Percentiles rank a stretch among this genome's conserved stretches.
These are phyloP conservation scores for Proctacanthus coquilletti DNA, from an alignment of 1,140 invertebrate species.

Conservation along the genomic window DNA sequence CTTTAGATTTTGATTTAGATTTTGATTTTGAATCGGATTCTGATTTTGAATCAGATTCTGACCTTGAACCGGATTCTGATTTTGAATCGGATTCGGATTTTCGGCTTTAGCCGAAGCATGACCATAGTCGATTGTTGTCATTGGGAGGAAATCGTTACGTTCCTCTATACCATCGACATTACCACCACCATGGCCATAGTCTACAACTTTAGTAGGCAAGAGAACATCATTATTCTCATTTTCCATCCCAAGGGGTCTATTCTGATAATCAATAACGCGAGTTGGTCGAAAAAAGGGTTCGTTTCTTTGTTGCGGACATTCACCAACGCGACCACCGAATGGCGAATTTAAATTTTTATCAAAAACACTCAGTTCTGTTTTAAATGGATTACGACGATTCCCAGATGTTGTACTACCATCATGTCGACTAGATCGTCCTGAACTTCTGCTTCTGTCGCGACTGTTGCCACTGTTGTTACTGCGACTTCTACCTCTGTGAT, in stretches of 20 bases:
- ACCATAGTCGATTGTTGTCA: conserved; percentile 43
- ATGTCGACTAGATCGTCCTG: neutral
- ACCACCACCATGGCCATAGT: conserved; percentile 43
- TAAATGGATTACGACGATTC: neutral
- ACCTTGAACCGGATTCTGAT: neutral
- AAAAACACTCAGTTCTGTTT: neutral
- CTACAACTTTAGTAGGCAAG: conserved; percentile 44
- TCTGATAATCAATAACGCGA: conserved; percentile 27
- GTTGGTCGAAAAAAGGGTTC: conserved; percentile 15
- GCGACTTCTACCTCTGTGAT: neutral
- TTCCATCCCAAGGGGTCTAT: conserved; percentile 4
- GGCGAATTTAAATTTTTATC: too few relatives aligned
- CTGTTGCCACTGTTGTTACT: neutral
- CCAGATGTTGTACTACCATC: neutral
- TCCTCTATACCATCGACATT: neutral
- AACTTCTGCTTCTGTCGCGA: neutral
- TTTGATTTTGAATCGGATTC: too few relatives aligned
- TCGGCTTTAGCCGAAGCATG: conserved; percentile 28
- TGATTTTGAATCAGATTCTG: neutral
- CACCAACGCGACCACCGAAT: too few relatives aligned
- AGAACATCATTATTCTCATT: conserved; percentile 18
- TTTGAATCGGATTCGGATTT: neutral
- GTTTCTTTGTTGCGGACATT: neutral
- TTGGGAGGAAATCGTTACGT: conserved; percentile 23
- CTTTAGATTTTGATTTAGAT: too few relatives aligned